Conservation (phyloP, 2,797 vertebrate species). For the Remorina albescens region DNA sequence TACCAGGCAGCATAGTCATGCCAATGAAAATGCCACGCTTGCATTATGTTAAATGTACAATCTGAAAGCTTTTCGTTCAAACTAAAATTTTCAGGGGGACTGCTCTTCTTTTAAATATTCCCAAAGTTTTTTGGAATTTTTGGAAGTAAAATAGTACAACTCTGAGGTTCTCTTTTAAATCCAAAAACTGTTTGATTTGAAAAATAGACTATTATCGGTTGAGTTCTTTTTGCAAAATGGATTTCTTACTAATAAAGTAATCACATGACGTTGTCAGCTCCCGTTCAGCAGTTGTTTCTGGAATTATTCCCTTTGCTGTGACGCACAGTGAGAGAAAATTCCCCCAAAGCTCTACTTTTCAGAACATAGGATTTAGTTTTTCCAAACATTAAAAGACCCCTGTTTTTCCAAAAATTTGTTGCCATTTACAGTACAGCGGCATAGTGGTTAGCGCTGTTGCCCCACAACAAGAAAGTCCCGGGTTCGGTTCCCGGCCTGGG, state of each 20-base stretch:
- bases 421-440: no score
- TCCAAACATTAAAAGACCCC: not conserved
- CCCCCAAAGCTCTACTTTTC: not conserved
- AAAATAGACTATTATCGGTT: not conserved
- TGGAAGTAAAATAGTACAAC: not conserved
- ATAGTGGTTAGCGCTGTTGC: no score
- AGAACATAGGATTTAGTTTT: not conserved
- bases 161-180: not conserved
- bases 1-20: not conserved
- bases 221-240: not conserved
- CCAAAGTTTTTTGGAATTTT: not conserved
- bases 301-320: not conserved
- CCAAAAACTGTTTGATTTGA: not conserved
- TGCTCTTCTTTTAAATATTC: not conserved
- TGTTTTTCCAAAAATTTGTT: not conserved
- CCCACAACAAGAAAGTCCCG: no score
- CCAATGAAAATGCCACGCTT: not conserved
- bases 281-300: conserved; percentile 24
- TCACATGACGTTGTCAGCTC: conserved; percentile 29
- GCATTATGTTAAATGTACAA: not conserved
- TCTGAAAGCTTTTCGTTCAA: no score
- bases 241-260: not conserved
- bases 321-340: not conserved
- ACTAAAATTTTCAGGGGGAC: no score
- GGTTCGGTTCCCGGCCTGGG: no score